Evolutionary conservation across 2,888 invertebrate species (phyloP), one percentile per base, ranked within the genome.

Genomic region (Lucinisca nassula): DNA sequence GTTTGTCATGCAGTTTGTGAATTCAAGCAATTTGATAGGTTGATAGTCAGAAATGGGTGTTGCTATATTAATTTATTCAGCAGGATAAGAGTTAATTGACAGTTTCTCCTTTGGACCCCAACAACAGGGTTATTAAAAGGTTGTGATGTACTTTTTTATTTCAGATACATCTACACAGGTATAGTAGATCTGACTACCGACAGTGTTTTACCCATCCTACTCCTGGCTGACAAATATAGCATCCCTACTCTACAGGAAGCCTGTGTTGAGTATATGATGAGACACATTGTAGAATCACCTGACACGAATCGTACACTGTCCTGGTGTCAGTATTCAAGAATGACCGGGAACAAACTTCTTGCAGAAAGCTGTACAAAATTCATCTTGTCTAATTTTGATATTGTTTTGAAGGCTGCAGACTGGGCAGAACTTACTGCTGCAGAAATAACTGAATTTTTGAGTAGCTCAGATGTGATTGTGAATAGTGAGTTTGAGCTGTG

Each of bases 241-340:
- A 91, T 94, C 30, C 87, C 90, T 27, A 94, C 92, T 95, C 96
- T 95, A 21, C 91, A 91, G 0, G 86, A 93, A 55, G 91, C 94
- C 10, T 94, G 94, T 88, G 92, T 94, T 8, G 88, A 92, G 21
- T 94, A 94, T 88, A 95, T 95, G 95, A 79, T 91, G 70, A 89
- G 91, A 17, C 94, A 95, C 83, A 94, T 95, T n/a, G 95, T 94
- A 0, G 93, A 94, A 78, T 91, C 92, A 8, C 94, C 94, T 0
- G 93, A 94, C 89, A 93, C 94, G 12, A 94, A 94, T 73, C 89
- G 94, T 12, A 93, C 94, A 49, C 86, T 95, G 8, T 94, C 94
- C 10, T 95, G 95, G 95, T 95, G 93, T 88, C 94, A 95, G 82
- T 95, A 95, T 80, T 88, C 94, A 21, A 94, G 94, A 84, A 92